These are phyloP conservation scores for Leptopilina boulardi DNA, from an alignment of 1,140 invertebrate genomes.

Conservation along the genomic window DNA sequence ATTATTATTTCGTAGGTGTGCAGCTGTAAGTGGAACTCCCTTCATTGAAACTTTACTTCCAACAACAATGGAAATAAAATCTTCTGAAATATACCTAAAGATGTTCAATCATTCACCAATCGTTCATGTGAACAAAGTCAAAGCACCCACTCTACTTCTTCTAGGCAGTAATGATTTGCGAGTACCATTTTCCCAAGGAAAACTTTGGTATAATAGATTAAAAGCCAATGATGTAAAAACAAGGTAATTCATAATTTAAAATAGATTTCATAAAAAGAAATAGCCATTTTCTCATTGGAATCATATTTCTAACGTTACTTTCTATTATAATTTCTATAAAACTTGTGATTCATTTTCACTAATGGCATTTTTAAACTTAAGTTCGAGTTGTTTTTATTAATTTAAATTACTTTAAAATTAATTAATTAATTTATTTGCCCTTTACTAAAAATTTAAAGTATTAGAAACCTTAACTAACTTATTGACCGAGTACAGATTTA, in stretches of 20 bases:
- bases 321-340: background rate
- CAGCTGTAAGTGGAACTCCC: slow-evolving; percentile 54
- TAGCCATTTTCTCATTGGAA: too few relatives aligned
- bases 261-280: too few relatives aligned
- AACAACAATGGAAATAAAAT: slow-evolving; percentile 64
- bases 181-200: slow-evolving; percentile 86
- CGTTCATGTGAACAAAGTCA: slow-evolving; percentile 81
- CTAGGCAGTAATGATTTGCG: slow-evolving; percentile 89
- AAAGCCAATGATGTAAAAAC: slow-evolving; percentile 79
- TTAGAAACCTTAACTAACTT: too few relatives aligned
- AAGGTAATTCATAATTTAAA: slow-evolving; percentile 69
- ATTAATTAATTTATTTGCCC: too few relatives aligned
- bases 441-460: too few relatives aligned
- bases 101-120: slow-evolving; percentile 84
- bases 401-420: background rate
- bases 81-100: slow-evolving; percentile 77
- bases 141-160: slow-evolving; percentile 87
- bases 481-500: too few relatives aligned
- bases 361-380: too few relatives aligned
- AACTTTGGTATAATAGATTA: slow-evolving; percentile 82
- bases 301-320: too few relatives aligned
- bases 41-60: slow-evolving; percentile 55
- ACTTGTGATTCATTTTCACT: too few relatives aligned
- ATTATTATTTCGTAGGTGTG: slow-evolving; percentile 60
- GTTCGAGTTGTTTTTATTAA: background rate